Base-by-base conservation (phyloP, 2,888 invertebrate species). In the Arctia plantaginis region DNA sequence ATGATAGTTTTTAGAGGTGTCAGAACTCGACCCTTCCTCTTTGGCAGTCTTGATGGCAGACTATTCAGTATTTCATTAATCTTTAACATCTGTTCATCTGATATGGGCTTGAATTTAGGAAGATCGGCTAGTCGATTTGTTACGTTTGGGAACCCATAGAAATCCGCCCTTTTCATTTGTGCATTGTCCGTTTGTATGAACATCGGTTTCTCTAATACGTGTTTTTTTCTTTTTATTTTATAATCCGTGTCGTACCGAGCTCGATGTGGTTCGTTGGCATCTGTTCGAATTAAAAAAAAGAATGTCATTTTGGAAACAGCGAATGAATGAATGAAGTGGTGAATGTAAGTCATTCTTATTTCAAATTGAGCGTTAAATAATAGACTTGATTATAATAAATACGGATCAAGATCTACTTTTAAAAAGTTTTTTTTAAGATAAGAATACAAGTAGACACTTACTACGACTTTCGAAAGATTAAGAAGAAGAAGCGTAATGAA, bases 181-280 rank as follows among this genome's bases (percentile, higher is more conserved):
- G 81, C 71, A 82, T 83, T 80, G 10, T 89, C 90, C 0, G 93
- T 95, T 80, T 94, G 95, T 82, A 95, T 84, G 79, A 95, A 95
- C 95, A 95, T 95, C 0, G 95, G 95, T 87, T 94, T 95, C 83
- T 89, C 85, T 77, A 90, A 85, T 65, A 78, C 55, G 80, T 86
- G 85, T 77, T 86, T 88, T 87, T 84, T 87, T 77, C 86, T 86
- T 87, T 85, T 80, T 73, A 79, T 73, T 81, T 81, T 85, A 83
- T 80, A 82, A 73, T 87, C 89, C 85, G 79, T 88, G 84, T 85
- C 87, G 86, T 86, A 85, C 82, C 75, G 93, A 94, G 94, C 94
- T 93, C 93, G 95, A 91, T 92, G 94, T 93, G 89, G 93, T 83
- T 90, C 94, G 93, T 90, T 93, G 94, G 93, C 95, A 95, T 95